Evolutionary conservation across 1,140 invertebrate species (phyloP).

Genomic region (Drosophila setifemur): DNA sequence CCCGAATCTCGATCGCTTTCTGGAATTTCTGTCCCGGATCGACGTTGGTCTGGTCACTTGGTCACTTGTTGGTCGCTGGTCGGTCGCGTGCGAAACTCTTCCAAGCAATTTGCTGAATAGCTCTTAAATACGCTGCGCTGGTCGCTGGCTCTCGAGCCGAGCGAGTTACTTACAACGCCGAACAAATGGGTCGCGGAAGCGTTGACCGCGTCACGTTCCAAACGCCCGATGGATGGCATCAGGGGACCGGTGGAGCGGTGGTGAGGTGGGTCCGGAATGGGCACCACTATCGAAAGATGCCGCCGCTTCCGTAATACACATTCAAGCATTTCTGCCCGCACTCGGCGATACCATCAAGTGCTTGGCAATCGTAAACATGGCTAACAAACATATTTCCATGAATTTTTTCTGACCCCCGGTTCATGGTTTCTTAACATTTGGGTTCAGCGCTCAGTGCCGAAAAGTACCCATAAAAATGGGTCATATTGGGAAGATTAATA

Average conservation of each 20-base stretch:
- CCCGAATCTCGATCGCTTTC: neutral
- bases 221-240: conserved; percentile 32
- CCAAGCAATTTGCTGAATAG: conserved; percentile 70
- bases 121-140: conserved; percentile 74
- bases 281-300: conserved; percentile 25
- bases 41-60: neutral
- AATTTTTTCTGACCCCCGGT: conserved; percentile 3
- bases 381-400: conserved; percentile 10
- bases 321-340: conserved; percentile 43
- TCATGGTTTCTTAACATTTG: conserved; percentile 9
- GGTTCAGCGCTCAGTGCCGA: neutral
- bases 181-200: conserved; percentile 76
- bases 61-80: conserved; percentile 32
- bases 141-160: conserved; percentile 30
- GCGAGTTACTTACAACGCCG: conserved; percentile 43
- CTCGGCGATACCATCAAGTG: conserved; percentile 19
- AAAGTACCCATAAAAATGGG: neutral
- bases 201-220: conserved; percentile 69
- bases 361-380: conserved; percentile 6
- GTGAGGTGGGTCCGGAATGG: neutral
- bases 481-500: too few species aligned
- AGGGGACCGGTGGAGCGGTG: neutral
- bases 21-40: conserved; percentile 22
- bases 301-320: conserved; percentile 39
- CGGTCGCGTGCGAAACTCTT: conserved; percentile 75